These are phyloP conservation scores for Drosophila lowei DNA, from an alignment of 1,140 invertebrate species.

Conservation along the genomic window DNA sequence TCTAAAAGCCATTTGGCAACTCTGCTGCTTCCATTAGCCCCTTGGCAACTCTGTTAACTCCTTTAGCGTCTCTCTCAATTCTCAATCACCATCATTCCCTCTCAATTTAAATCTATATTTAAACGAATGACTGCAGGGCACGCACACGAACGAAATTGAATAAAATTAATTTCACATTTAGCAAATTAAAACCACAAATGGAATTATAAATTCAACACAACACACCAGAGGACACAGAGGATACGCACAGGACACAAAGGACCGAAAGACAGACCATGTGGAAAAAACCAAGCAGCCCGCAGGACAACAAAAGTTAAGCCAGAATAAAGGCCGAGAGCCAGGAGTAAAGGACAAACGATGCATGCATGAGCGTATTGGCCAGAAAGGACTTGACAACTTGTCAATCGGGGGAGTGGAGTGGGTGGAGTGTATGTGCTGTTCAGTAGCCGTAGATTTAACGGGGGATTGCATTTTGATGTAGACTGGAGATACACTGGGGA, in stretches of 20 bases:
- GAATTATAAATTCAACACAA: slow-evolving; percentile 80
- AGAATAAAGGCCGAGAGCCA: slow-evolving; percentile 41
- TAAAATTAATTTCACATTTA: slow-evolving; percentile 82
- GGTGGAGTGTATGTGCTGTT: too few species aligned
- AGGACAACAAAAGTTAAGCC: slow-evolving; percentile 80
- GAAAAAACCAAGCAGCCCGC: slow-evolving; percentile 69
- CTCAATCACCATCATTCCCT: too few species aligned
- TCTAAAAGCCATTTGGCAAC: too few species aligned
- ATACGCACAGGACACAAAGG: neutral
- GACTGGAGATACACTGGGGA: neutral
- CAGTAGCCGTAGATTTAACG: neutral
- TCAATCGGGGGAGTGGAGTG: slow-evolving; percentile 51
- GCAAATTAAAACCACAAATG: slow-evolving; percentile 82
- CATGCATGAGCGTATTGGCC: slow-evolving; percentile 31
- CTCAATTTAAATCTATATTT: too few species aligned
- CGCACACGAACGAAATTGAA: slow-evolving; percentile 56
- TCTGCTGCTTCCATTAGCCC: too few species aligned
- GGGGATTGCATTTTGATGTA: slow-evolving; percentile 8
- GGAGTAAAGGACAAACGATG: slow-evolving; percentile 23
- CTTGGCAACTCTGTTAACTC: too few species aligned
- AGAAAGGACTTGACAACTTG: slow-evolving; percentile 59
- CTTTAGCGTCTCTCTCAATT: too few species aligned
- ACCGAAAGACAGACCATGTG: slow-evolving; percentile 33
- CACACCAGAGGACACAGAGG: slow-evolving; percentile 9
- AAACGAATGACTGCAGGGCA: neutral